These are phyloP conservation scores for Drosophila simulans DNA, from an alignment of 1,140 invertebrate genomes.

Conservation along the genomic window DNA sequence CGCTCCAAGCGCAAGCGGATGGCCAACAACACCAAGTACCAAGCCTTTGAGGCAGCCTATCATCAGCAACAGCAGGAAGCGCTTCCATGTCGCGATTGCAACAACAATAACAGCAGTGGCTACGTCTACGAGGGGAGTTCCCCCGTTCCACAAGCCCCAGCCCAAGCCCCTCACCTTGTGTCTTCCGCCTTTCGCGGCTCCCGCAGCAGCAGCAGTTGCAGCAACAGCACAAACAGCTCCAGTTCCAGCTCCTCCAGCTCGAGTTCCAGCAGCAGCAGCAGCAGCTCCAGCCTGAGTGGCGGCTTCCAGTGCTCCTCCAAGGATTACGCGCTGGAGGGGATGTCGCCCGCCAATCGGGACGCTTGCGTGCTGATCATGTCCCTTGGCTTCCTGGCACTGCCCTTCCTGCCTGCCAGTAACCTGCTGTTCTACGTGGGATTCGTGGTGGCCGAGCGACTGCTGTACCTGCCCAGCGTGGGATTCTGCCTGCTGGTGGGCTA, in stretches of 20 bases:
- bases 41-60: conserved; percentile 63
- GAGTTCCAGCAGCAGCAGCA: conserved; percentile 21
- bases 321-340: conserved; percentile 47
- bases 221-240: conserved; percentile 61
- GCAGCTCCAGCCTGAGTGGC: conserved; percentile 20
- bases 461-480: conserved; percentile 98
- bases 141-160: conserved; percentile 3
- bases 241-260: conserved; percentile 48
- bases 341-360: conserved; percentile 49
- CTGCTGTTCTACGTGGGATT: conserved; percentile 98
- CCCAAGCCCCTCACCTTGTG: conserved; percentile 61
- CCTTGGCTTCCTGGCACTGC: conserved; percentile 92
- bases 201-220: conserved; percentile 80
- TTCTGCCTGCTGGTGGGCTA: conserved; percentile 95
- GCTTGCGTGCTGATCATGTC: conserved; percentile 85
- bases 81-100: conserved; percentile 66
- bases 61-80: conserved; percentile 62
- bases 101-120: conserved; percentile 69
- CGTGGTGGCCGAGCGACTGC: conserved; percentile 97
- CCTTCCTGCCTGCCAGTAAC: conserved; percentile 97
- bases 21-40: conserved; percentile 62
- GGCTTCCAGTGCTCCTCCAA: conserved; percentile 16
- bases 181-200: conserved; percentile 79
- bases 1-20: conserved; percentile 77
- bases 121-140: conserved; percentile 39